A percentile compares a stretch with the other conserved stretches of the same genome.
phyloP scores from a whole-genome alignment of 1,140 invertebrate genomes.

The Cherax destructor region DNA sequence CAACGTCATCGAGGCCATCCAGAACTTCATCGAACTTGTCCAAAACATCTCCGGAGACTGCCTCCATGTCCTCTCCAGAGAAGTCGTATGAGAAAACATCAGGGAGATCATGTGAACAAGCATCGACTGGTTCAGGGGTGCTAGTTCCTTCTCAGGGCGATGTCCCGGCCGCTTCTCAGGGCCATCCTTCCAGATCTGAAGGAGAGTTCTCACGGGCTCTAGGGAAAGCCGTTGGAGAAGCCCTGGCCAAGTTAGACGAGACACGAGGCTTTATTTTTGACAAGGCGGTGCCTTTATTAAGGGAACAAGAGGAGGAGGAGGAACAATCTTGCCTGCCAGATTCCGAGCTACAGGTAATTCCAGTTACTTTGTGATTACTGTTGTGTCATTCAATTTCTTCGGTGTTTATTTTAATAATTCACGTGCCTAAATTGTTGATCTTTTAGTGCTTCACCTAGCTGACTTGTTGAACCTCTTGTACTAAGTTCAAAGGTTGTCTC shows the following conservation, averaged over 20 bases:
- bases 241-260: background rate
- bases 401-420: too few species aligned
- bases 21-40: background rate
- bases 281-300: conserved; percentile 26
- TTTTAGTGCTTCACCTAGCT: background rate
- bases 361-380: background rate
- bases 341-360: conserved; percentile 36
- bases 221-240: background rate
- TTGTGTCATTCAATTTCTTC: too few species aligned
- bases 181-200: background rate
- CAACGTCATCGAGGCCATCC: background rate
- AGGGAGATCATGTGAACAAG: background rate
- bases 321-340: conserved; percentile 39
- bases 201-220: background rate
- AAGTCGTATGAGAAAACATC: background rate
- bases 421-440: background rate
- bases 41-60: background rate
- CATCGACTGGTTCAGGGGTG: background rate
- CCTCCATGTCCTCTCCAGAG: background rate
- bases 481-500: too few species aligned
- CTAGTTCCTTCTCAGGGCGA: background rate
- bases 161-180: background rate
- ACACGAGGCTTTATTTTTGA: conserved; percentile 27
- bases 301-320: conserved; percentile 42
- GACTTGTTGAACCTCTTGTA: background rate